phyloP scores from a whole-genome alignment of 2,113 vertebrate species.

The Malurus elegans region DNA sequence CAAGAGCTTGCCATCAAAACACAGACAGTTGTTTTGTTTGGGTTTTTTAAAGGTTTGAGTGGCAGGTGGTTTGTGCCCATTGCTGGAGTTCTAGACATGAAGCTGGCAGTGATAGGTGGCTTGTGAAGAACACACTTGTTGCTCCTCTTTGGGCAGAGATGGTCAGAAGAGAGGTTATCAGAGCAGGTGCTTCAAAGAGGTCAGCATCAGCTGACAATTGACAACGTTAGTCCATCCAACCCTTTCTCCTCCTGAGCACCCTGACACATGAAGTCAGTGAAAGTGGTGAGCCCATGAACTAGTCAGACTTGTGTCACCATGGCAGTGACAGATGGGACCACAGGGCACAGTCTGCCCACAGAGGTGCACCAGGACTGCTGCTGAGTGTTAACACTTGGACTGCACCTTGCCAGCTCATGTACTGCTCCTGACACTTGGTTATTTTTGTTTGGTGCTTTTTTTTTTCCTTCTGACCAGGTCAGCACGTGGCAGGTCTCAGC shows the following conservation, averaged over 20 bases:
- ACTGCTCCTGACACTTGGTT: neutral
- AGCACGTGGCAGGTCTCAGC: fast-evolving
- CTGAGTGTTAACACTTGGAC: neutral
- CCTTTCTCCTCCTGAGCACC: neutral
- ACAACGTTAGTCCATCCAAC: neutral
- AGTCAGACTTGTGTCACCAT: fast-evolving
- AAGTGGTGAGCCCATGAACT: neutral
- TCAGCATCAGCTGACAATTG: neutral
- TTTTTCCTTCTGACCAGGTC: neutral
- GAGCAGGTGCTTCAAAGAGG: neutral
- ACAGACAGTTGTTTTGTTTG: neutral
- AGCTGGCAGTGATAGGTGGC: neutral
- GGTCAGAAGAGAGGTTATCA: neutral
- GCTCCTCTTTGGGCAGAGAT: neutral
- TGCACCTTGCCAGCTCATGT: fast-evolving
- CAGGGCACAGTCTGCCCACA: fast-evolving
- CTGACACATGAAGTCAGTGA: neutral
- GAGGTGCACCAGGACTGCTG: neutral
- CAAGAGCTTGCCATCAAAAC: neutral
- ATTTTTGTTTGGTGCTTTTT: neutral
- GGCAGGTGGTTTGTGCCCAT: neutral
- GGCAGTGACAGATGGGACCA: neutral
- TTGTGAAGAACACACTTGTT: neutral
- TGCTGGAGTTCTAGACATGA: neutral
- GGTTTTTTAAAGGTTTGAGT: neutral